phyloP scores from a whole-genome alignment of 2,113 vertebrate genomes.

The Peromyscus polionotus region DNA sequence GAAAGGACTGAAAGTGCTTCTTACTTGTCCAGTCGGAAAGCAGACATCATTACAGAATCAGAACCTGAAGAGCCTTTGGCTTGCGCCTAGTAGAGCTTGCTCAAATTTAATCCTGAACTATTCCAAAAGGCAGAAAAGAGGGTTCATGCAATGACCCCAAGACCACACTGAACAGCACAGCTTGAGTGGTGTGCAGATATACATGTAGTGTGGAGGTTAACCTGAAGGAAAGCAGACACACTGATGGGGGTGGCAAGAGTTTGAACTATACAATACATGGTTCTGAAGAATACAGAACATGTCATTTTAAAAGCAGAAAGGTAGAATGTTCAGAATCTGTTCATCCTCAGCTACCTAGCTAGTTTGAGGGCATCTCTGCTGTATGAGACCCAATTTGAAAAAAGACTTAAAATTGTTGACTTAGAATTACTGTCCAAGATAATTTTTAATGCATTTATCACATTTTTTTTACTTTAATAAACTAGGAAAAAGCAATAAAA shows the following conservation, averaged over 20 bases:
- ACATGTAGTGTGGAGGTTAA: too few relatives aligned
- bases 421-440: neutral
- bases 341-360: neutral
- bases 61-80: neutral
- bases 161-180: neutral
- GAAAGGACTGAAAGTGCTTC: neutral
- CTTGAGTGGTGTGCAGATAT: neutral
- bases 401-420: neutral
- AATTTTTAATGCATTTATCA: neutral
- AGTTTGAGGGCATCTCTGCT: too few relatives aligned
- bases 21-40: neutral
- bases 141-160: neutral
- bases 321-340: neutral
- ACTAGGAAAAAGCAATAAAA: neutral
- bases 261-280: neutral
- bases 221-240: neutral
- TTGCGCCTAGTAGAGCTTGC: slow-evolving; percentile 23
- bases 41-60: neutral
- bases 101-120: neutral
- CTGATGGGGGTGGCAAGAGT: neutral
- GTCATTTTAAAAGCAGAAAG: neutral
- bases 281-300: neutral
- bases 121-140: neutral
- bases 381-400: neutral
- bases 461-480: neutral